These are phyloP conservation scores for Zosterops pallidus DNA, from an alignment of 2,113 vertebrate genomes.

Conservation along the genomic window DNA sequence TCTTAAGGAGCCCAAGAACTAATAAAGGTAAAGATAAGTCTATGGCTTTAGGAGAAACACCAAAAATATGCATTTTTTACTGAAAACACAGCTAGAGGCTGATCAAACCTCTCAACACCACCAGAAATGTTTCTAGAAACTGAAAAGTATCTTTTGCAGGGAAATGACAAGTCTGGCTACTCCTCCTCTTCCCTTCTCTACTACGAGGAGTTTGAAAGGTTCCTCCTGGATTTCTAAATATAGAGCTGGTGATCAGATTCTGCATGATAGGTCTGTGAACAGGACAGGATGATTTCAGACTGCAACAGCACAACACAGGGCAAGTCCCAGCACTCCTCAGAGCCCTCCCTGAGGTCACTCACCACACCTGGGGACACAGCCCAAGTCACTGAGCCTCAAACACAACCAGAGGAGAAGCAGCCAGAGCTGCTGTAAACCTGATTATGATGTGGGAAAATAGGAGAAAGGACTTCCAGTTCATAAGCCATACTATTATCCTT, in stretches of 20 bases:
- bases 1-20: not conserved
- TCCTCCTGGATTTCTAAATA: not conserved
- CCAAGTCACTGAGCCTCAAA: not conserved
- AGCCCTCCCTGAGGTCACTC: constrained; percentile 1
- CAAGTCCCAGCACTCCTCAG: not conserved
- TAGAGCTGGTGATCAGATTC: not conserved
- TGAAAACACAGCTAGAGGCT: not conserved
- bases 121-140: not conserved
- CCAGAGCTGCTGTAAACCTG: not conserved
- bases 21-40: not conserved
- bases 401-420: not conserved
- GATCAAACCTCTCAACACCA: not conserved
- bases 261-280: not conserved
- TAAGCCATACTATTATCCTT: not conserved
- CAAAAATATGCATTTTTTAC: not conserved
- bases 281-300: not conserved
- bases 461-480: not conserved
- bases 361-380: not conserved
- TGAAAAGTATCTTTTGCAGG: not conserved
- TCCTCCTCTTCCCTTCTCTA: not conserved
- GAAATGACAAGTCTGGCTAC: not conserved
- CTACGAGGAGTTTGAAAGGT: not conserved
- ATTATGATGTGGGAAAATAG: not conserved
- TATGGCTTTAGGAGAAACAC: not conserved
- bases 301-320: not conserved